A percentile compares a stretch with the other conserved stretches of the same genome.
Evolutionary conservation across 2,888 invertebrate species (phyloP).

Genomic region (Thumatha senex): DNA sequence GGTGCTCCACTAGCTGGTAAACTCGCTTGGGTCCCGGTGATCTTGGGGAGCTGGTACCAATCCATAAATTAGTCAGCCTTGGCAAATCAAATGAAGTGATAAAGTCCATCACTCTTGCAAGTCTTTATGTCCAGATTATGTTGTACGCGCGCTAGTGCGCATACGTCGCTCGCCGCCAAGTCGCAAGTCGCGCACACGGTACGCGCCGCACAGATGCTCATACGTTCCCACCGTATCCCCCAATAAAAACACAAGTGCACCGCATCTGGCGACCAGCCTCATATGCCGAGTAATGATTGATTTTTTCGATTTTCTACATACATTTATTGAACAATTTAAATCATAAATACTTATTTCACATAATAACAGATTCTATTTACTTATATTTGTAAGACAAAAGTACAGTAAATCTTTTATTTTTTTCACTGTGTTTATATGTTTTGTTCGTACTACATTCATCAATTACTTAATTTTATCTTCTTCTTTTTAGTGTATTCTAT

Average conservation of each 20-base stretch:
- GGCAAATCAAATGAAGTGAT: background rate
- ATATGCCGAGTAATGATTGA: constrained; percentile 49
- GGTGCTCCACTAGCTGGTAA: no score
- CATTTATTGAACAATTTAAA: background rate
- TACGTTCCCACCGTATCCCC: constrained; percentile 65
- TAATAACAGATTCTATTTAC: no score
- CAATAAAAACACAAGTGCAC: constrained; percentile 62
- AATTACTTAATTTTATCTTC: no score
- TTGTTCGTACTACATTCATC: no score
- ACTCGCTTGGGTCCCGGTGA: no score
- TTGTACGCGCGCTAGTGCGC: background rate
- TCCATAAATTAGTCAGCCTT: no score
- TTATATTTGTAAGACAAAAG: no score
- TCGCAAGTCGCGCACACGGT: constrained; percentile 1
- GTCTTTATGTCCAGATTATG: background rate
- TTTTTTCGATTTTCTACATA: constrained; percentile 31
- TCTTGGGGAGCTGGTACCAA: no score
- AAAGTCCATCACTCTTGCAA: background rate
- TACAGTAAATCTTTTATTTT: no score
- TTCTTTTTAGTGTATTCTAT: no score
- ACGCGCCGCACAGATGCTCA: constrained; percentile 19
- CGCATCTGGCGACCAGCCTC: constrained; percentile 63
- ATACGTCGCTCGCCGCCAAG: background rate
- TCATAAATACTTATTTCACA: no score
- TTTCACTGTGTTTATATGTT: no score